A percentile compares a stretch with the other conserved stretches of the same genome.
These are phyloP conservation scores for Campylorhamphus procurvoides DNA, from an alignment of 2,113 vertebrate genomes.

Conservation along the genomic window DNA sequence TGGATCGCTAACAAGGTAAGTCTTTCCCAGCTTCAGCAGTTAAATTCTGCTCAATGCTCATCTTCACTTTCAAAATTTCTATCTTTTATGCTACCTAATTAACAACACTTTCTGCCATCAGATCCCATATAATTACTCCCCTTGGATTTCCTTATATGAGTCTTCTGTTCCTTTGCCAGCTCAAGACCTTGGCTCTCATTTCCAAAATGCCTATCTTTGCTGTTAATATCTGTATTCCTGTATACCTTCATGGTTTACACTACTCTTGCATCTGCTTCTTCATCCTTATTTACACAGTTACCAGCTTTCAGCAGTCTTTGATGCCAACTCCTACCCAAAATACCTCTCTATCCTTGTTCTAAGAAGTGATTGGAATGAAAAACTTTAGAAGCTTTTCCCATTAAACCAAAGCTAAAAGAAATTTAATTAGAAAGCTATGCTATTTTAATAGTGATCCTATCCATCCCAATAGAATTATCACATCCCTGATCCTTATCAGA, in stretches of 20 bases:
- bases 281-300: neutral
- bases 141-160: neutral
- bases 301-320: neutral
- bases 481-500: neutral
- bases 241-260: neutral
- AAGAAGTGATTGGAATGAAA: neutral
- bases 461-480: conserved; percentile 8
- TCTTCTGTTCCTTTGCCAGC: conserved; percentile 38
- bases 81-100: conserved; percentile 19
- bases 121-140: conserved; percentile 31
- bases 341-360: neutral
- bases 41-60: neutral
- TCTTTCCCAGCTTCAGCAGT: neutral
- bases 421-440: conserved; percentile 39
- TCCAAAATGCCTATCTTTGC: conserved; percentile 18
- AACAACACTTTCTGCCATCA: conserved; percentile 39
- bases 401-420: conserved; percentile 39
- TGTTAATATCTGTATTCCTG: neutral
- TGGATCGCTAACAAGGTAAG: neutral
- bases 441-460: conserved; percentile 54
- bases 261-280: conserved; percentile 9
- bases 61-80: neutral
- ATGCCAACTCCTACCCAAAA: neutral
- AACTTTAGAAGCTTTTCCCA: conserved; percentile 33
- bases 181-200: conserved; percentile 15